phyloP scores from a whole-genome alignment of 2,888 invertebrate species.

The Monopis laevigella region DNA sequence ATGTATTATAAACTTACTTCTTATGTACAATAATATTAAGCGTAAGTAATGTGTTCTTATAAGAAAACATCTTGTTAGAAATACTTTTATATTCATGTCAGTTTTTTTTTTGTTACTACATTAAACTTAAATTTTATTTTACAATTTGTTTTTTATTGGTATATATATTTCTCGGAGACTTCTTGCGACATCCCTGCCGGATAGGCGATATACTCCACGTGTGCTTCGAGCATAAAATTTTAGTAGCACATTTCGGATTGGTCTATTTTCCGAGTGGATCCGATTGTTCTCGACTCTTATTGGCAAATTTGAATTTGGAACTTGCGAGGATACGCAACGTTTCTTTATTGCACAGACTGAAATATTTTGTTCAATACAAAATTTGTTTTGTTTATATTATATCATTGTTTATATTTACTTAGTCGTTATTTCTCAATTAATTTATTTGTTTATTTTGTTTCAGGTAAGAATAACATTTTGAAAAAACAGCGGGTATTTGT shows the following conservation, averaged over 20 bases:
- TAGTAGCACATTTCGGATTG: slow-evolving; percentile 29
- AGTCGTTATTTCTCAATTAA: not conserved
- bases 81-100: too few species aligned
- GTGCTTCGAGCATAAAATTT: slow-evolving; percentile 61
- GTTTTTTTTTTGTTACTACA: too few species aligned
- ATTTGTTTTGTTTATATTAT: not conserved
- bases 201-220: slow-evolving; percentile 44
- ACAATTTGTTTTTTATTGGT: too few species aligned
- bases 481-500: too few species aligned
- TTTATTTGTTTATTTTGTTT: not conserved
- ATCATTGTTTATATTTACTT: not conserved
- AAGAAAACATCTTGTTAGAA: too few species aligned
- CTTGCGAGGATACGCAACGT: slow-evolving; percentile 3
- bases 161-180: too few species aligned
- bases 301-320: slow-evolving; percentile 9
- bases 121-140: too few species aligned
- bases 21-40: too few species aligned
- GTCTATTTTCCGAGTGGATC: slow-evolving; percentile 11
- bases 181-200: slow-evolving; percentile 21
- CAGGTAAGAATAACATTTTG: not conserved
- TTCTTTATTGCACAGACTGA: slow-evolving; percentile 5
- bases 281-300: slow-evolving; percentile 11
- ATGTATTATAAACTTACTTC: not conserved
- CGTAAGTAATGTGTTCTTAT: too few species aligned
- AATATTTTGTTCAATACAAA: not conserved